A percentile compares a stretch with the other conserved stretches of the same genome.
Evolutionary conservation across 2,888 invertebrate species (phyloP).

Genomic region (Allacma fusca): DNA sequence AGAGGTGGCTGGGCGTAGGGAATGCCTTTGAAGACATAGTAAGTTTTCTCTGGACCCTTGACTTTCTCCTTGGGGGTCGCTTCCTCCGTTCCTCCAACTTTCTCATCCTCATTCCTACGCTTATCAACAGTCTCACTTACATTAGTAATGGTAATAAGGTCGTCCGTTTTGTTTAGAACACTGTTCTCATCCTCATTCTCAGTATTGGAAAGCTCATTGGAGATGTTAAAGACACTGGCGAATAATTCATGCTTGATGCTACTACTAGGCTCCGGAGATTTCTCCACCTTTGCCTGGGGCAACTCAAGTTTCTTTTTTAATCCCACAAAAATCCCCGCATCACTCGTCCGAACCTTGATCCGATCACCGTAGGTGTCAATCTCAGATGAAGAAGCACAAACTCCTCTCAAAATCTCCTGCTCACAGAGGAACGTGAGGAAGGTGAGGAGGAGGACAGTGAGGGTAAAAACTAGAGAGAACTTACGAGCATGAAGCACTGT

Average conservation of each 20-base stretch:
- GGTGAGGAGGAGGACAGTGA: constrained; percentile 4
- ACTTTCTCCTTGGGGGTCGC: constrained; percentile 27
- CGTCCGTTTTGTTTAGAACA: not conserved
- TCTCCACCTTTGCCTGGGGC: not conserved
- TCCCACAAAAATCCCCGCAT: constrained; percentile 57
- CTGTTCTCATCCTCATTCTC: not conserved
- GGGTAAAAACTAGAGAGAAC: constrained; percentile 21
- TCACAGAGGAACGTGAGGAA: constrained; percentile 37
- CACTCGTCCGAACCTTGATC: constrained; percentile 44
- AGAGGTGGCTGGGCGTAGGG: constrained; percentile 52
- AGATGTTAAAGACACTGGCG: not conserved
- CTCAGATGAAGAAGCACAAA: constrained; percentile 1
- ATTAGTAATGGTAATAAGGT: not conserved
- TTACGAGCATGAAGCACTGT: constrained; percentile 1
- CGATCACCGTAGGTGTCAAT: constrained; percentile 14
- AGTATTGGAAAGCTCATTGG: not conserved
- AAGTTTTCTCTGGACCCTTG: too few relatives aligned
- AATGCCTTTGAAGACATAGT: constrained; percentile 55
- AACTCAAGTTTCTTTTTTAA: constrained; percentile 39
- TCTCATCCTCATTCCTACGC: not conserved
- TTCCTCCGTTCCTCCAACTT: not conserved
- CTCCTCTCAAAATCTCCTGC: constrained; percentile 24
- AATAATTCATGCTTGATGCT: not conserved
- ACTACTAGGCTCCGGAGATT: not conserved
- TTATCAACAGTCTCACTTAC: not conserved